Evolutionary conservation across 1,140 invertebrate species (phyloP), one percentile per base, ranked within the genome.

Genomic region (Caerostris extrusa): DNA sequence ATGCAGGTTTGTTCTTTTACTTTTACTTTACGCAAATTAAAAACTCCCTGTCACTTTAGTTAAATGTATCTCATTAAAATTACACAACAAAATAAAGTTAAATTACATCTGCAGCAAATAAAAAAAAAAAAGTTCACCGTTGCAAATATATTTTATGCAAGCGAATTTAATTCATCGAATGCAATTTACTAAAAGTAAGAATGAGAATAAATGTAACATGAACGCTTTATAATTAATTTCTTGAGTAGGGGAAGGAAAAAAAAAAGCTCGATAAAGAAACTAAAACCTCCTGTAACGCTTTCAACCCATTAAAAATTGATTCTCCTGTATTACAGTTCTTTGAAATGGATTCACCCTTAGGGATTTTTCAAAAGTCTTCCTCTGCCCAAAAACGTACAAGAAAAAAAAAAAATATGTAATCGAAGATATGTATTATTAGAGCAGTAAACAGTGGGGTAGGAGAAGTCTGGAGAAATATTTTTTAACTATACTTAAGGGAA

Each of bases 41-140:
- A 57, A 85, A 19, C 57, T 85, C n/a, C 56, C 57, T 85, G 53
- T 50, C 71, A 77, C 71, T 77, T 77, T 50, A 77, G 71, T 50
- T 77, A 77, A 77, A 77, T 77, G 19, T 34, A 14, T 77, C 71
- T 77, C 71, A 77, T 77, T 77, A 77, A 77, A 77, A 77, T 77
- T 77, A 77, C 71, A 77, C 17, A 85, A 85, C 55, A 19, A 85
- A 58, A 85, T 57, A 82, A 82, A 34, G 17, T 7, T 82, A 14
- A 82, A 67, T 67, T 67, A 67, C 3, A 50, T 53, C 34, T 53
- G 34, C 6, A 12, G n/a, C 64, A 55, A 34, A 14, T 60, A 85
- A 7, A 34, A 34, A 34, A 85, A 85, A 85, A 85, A 85, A 85
- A 85, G 14, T 3, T 7, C 8, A 58, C 34, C 53, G 50, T 50